phyloP scores from a whole-genome alignment of 92 coral and sea anemone species.

The Parazoanthus swiftii region DNA sequence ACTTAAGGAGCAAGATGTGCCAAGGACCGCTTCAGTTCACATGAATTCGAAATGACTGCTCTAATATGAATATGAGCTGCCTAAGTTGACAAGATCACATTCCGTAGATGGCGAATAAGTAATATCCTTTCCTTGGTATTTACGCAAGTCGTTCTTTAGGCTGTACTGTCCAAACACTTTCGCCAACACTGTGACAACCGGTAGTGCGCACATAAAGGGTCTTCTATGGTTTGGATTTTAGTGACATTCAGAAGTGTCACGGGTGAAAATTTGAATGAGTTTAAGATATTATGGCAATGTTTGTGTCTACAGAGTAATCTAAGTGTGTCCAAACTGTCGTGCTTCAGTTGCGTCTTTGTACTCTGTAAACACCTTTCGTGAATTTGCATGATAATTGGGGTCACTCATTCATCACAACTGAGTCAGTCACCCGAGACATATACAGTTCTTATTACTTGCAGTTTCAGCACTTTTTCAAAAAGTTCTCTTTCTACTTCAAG shows the following conservation, averaged over 20 bases:
- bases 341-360: constrained; percentile 27
- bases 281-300: constrained; percentile 26
- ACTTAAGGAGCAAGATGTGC: not conserved
- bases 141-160: not conserved
- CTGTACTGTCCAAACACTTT: constrained; percentile 14
- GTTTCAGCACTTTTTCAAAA: too few species aligned
- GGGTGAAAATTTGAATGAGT: not conserved
- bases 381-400: constrained; percentile 16
- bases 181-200: constrained; percentile 1
- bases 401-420: not conserved
- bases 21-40: not conserved
- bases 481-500: too few species aligned
- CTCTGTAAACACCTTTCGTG: not conserved
- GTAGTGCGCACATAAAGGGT: not conserved
- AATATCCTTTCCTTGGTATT: constrained; percentile 8
- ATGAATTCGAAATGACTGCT: not conserved
- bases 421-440: not conserved
- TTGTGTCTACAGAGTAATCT: constrained; percentile 27
- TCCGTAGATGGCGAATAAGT: constrained; percentile 29
- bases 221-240: not conserved
- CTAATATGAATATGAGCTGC: constrained; percentile 6
- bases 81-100: constrained; percentile 19
- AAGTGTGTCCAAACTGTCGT: constrained; percentile 18
- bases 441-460: not conserved
- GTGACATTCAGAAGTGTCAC: constrained; percentile 23